A percentile compares a stretch with the other conserved stretches of the same genome.
Conservation (phyloP, 2,888 invertebrate species). For the Blastobasis lacticolella region DNA sequence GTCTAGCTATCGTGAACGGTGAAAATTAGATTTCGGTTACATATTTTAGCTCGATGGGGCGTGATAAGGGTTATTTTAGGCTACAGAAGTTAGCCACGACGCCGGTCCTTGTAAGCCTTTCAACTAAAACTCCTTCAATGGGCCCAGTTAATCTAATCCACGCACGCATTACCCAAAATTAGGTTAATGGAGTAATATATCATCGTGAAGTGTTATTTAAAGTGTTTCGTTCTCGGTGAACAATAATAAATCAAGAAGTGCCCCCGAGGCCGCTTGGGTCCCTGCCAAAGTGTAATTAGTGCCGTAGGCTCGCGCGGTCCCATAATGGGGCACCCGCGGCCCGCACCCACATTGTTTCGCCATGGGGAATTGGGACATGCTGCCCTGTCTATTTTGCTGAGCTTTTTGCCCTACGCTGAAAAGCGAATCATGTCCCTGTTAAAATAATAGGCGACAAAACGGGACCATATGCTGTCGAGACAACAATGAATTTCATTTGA, state of each 20-base stretch:
- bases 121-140: no score
- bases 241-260: conserved; percentile 59
- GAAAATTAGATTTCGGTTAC: no score
- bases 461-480: no score
- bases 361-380: conserved; percentile 40
- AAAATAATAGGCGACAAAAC: no score
- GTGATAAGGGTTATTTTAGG: no score
- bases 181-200: conserved; percentile 40
- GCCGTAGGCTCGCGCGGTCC: conserved; percentile 36
- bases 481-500: no score
- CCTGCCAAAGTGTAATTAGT: conserved; percentile 67
- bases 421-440: no score
- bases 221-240: conserved; percentile 52
- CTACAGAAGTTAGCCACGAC: no score
- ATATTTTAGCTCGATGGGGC: no score
- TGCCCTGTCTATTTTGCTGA: conserved; percentile 18
- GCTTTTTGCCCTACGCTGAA: no score
- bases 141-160: conserved; percentile 7
- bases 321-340: conserved; percentile 44
- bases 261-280: conserved; percentile 47
- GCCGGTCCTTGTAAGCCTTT: no score
- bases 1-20: no score
- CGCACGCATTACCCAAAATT: conserved; percentile 19
- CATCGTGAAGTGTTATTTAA: conserved; percentile 47
- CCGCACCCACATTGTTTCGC: conserved; percentile 46